These are phyloP conservation scores for Tricholaema leucomelas DNA, from an alignment of 2,113 vertebrate genomes.

Conservation along the genomic window DNA sequence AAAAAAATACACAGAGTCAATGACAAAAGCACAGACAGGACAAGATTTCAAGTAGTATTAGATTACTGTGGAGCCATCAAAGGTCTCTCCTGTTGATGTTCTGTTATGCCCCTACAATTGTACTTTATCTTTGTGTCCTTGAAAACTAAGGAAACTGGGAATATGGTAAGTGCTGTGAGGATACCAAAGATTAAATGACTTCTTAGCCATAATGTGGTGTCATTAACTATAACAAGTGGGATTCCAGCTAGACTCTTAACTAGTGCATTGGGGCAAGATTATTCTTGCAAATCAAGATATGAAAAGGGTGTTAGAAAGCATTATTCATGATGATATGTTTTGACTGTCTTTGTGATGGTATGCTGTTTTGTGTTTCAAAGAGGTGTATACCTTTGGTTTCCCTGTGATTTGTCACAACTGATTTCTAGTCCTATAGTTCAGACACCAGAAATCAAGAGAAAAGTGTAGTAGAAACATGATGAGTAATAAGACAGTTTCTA, in stretches of 20 bases:
- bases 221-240: background rate
- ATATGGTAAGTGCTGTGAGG: background rate
- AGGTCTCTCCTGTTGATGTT: background rate
- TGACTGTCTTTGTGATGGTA: background rate
- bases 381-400: background rate
- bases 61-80: background rate
- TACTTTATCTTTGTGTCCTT: background rate
- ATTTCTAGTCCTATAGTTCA: background rate
- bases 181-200: background rate
- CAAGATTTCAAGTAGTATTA: background rate
- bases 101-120: background rate
- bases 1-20: background rate
- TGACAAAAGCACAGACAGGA: background rate
- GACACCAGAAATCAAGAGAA: background rate
- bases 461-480: background rate
- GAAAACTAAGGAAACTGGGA: background rate
- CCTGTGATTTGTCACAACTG: background rate
- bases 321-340: background rate
- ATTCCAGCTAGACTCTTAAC: background rate
- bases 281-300: background rate
- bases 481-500: background rate
- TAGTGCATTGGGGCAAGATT: background rate
- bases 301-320: background rate
- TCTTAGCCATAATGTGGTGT: background rate
- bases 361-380: background rate